Percentiles rank a stretch among this genome's conserved stretches.
Conservation (phyloP, 2,888 invertebrate species). For the Campoletis raptor region DNA sequence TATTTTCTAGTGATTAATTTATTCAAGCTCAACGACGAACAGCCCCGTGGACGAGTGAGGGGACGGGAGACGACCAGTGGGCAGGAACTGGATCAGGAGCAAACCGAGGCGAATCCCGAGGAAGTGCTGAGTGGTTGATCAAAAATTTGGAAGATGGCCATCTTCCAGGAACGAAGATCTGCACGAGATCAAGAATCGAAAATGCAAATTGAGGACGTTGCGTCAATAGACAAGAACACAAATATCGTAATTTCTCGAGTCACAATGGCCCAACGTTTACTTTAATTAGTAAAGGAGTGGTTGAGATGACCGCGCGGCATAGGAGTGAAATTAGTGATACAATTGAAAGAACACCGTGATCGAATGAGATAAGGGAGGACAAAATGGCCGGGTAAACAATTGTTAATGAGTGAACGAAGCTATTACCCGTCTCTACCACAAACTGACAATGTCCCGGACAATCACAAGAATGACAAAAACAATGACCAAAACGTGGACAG, state of each 20-base stretch:
- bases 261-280: slow-evolving; percentile 76
- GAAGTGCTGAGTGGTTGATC: neutral
- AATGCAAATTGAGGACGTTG: neutral
- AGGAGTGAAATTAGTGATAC: slow-evolving; percentile 46
- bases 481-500: slow-evolving; percentile 1
- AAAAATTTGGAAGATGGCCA: neutral
- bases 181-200: neutral
- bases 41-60: slow-evolving; percentile 98
- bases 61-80: slow-evolving; percentile 93
- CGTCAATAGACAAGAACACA: neutral
- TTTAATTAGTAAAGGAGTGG: slow-evolving; percentile 85
- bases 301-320: slow-evolving; percentile 86
- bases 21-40: slow-evolving; percentile 98
- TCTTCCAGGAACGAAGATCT: neutral
- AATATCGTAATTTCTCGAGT: neutral
- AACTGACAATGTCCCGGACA: slow-evolving; percentile 77
- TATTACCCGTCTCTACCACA: slow-evolving; percentile 81
- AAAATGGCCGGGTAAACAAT: slow-evolving; percentile 77
- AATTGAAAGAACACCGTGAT: slow-evolving; percentile 52
- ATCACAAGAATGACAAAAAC: slow-evolving; percentile 10
- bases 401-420: slow-evolving; percentile 80
- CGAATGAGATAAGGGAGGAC: slow-evolving; percentile 21
- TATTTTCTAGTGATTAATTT: slow-evolving; percentile 98
- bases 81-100: slow-evolving; percentile 53
- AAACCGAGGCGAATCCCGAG: slow-evolving; percentile 8